phyloP scores from a whole-genome alignment of 2,797 vertebrate species.

The Amniataba percoides region DNA sequence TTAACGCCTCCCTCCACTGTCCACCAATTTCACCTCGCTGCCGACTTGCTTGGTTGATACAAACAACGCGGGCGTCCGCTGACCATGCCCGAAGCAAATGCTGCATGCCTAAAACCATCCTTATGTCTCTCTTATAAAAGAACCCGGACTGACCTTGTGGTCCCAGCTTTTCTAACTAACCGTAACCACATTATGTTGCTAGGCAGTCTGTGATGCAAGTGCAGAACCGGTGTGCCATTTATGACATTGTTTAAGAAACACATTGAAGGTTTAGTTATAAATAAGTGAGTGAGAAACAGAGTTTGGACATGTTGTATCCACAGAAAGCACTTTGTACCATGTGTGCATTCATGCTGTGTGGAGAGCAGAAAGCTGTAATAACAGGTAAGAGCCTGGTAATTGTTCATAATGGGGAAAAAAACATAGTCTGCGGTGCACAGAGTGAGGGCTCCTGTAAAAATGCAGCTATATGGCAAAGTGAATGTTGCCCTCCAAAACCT shows the following conservation, averaged over 20 bases:
- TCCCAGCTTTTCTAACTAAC: conserved; percentile 1
- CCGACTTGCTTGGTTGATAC: not conserved
- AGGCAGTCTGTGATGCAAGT: not conserved
- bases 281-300: not conserved
- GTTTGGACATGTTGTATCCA: too few species aligned
- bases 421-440: too few species aligned
- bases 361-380: not conserved
- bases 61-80: not conserved
- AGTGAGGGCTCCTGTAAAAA: not conserved
- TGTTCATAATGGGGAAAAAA: not conserved
- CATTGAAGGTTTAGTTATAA: not conserved
- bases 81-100: not conserved
- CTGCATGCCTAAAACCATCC: not conserved
- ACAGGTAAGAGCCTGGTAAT: not conserved
- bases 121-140: not conserved
- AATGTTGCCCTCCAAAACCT: not conserved
- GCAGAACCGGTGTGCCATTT: not conserved
- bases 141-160: not conserved
- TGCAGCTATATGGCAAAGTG: conserved; percentile 22
- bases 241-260: not conserved
- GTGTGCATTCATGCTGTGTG: not conserved
- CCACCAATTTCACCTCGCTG: not conserved
- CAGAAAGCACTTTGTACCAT: not conserved
- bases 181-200: not conserved
- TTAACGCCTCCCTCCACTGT: not conserved